Evolutionary conservation across 2,888 invertebrate species (phyloP).

Genomic region (Panorpa germanica): DNA sequence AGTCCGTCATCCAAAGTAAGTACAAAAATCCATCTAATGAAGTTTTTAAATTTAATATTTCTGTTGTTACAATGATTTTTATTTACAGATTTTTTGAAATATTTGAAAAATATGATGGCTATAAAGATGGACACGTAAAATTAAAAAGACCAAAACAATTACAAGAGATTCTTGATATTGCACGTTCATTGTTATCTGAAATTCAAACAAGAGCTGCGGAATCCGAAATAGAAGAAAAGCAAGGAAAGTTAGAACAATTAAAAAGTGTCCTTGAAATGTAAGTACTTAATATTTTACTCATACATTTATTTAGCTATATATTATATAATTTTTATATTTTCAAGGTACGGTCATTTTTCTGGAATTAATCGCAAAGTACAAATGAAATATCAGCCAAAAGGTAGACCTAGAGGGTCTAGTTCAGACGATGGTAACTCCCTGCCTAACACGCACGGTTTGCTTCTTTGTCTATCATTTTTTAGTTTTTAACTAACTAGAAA

Average conservation of each 20-base stretch:
- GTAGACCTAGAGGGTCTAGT: conserved; percentile 76
- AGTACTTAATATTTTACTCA: conserved; percentile 18
- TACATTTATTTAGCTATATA: conserved; percentile 7
- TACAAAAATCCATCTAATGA: conserved; percentile 9
- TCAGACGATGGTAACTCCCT: conserved; percentile 77
- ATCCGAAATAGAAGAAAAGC: conserved; percentile 90
- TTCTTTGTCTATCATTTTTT: conserved; percentile 7
- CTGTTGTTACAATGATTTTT: background rate
- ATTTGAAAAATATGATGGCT: conserved; percentile 93
- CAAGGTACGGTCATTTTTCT: conserved; percentile 96
- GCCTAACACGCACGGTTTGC: conserved; percentile 17
- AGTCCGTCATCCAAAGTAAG: conserved; percentile 83
- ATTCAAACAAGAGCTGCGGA: conserved; percentile 76
- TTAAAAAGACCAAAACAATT: conserved; percentile 92
- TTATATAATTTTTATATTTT: conserved; percentile 12
- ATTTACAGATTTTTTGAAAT: conserved; percentile 81
- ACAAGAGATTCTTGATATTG: conserved; percentile 94
- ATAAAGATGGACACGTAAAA: conserved; percentile 90
- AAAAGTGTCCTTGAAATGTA: conserved; percentile 99
- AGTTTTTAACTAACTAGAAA: conserved; percentile 5
- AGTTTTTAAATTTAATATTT: conserved; percentile 1
- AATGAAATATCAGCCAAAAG: conserved; percentile 96
- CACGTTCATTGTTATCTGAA: conserved; percentile 74
- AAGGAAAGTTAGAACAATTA: conserved; percentile 90
- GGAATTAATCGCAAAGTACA: conserved; percentile 99